phyloP scores from a whole-genome alignment of 2,888 invertebrate genomes.

The Rugalucina vietnamica region DNA sequence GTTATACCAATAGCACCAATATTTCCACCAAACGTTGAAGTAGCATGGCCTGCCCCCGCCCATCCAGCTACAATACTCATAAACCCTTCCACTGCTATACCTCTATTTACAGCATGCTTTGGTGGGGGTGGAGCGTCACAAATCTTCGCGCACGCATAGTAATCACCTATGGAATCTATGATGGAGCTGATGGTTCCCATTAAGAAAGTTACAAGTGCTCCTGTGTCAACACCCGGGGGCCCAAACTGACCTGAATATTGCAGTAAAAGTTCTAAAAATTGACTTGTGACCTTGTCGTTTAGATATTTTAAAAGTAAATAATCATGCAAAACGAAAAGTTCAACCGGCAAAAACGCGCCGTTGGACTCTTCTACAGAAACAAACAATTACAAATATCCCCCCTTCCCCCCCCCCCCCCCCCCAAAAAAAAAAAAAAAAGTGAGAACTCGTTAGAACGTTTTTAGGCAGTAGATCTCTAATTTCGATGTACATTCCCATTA shows the following conservation, averaged over 20 bases:
- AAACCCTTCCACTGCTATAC: conserved; percentile 64
- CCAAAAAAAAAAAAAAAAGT: too few species aligned
- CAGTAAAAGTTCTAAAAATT: not conserved
- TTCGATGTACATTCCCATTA: too few species aligned
- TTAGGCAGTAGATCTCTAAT: too few species aligned
- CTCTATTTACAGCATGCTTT: conserved; percentile 92
- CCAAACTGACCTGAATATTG: conserved; percentile 70
- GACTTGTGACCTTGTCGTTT: too few species aligned
- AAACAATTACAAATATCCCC: too few species aligned
- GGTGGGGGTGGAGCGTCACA: conserved; percentile 91
- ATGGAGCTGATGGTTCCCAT: conserved; percentile 71
- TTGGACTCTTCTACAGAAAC: too few species aligned
- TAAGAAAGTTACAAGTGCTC: conserved; percentile 66
- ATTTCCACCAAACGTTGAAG: conserved; percentile 61
- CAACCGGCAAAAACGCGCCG: too few species aligned
- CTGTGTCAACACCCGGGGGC: conserved; percentile 57
- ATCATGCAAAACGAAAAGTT: too few species aligned
- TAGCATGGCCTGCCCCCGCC: conserved; percentile 62
- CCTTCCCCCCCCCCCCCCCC: too few species aligned
- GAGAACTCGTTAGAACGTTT: too few species aligned
- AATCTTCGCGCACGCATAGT: conserved; percentile 91
- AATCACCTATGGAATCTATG: conserved; percentile 89
- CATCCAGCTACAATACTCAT: conserved; percentile 61
- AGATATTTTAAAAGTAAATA: too few species aligned
- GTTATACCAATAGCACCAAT: conserved; percentile 63